Evolutionary conservation across 2,113 vertebrate species (phyloP), one percentile per base, ranked within the genome.

Genomic region (Micronycteris hirsuta): DNA sequence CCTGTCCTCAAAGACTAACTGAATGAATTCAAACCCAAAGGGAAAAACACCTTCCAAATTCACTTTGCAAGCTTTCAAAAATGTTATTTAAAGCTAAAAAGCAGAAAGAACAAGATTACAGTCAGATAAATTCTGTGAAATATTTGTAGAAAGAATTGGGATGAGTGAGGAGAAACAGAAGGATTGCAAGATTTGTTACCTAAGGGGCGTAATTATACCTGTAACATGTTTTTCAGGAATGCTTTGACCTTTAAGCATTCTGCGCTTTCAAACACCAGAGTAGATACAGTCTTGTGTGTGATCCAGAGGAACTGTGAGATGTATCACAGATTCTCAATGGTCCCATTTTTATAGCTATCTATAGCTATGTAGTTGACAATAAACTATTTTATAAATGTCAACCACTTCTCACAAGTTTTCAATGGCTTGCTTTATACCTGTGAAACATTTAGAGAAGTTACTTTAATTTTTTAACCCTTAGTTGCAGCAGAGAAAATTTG

Each of bases 351-450:
- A 71, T 77, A 94, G 89, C 73, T 94, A 88, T 89, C 89, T 96
- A 76, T 87, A 97, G 84, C 83, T 47, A 65, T 36, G 45, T 73
- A 74, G 92, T 76, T 85, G 41, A 93, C 45, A 93, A 93, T 87
- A 80, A 97, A 89, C 76, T 83, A 77, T 90, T 94, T 89, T 24
- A 70, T 94, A 92, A 95, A 96, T 92, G 70, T 28, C 92, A 97
- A 77, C 67, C 67, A 90, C 85, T 93, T 87, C 65, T 92, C 80
- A 67, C 28, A 76, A 80, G 58, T 76, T 86, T 95, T 76, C 91
- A 94, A 52, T 73, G 94, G 82, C 70, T 77, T 89, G 67, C 54
- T 94, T 94, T 76, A 52, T 84, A 96, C 83, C 76, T 92, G 43
- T 77, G 80, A 92, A 92, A 85, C 3, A 83, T 20, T 84, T 68